Evolutionary conservation across 2,797 vertebrate genomes (phyloP), one percentile per base, ranked within the genome.

Genomic region (Erpetoichthys calabaricus): DNA sequence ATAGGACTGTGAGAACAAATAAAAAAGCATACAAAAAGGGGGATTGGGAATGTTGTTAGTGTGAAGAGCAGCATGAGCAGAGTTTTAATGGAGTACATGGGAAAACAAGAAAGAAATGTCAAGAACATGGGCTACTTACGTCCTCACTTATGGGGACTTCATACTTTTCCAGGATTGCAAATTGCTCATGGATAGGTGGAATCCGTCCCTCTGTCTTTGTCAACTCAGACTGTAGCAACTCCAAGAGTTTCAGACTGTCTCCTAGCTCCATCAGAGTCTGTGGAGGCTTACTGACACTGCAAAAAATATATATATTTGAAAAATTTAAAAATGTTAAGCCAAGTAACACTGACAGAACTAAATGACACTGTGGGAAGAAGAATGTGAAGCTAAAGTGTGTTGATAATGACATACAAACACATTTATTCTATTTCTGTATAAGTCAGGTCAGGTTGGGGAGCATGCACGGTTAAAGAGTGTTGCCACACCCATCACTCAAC

Each of bases 101-200:
- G 25, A 25, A 25, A 25, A 25, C 25, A 25, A 25, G 25, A 25
- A 25, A 25, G 25, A 25, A 25, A 25, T 25, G 25, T 25, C 25
- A 25, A 25, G 25, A 25, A 25, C 2, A 25, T 25, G 25, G 25
- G 25, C 25, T 5, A 65, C 85, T 81, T 73, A 92, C 90, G 41
- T 41, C 60, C 1, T 78, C 75, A 3, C 83, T 77, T 55, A 91
- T 76, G 0, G 72, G 60, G 64, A 91, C 87, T 56, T 93, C 89
- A 1, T 92, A 90, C 67, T 85, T 85, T 60, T 83, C 75, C 25
- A 94, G 79, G 58, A 92, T 86, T 66, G 82, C 64, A 67, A 92
- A 94, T 69, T 92, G 89, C 53, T 91, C 87, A 0, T 85, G 82
- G 60, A 89, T 82, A 60, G 84, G 81, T 6, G 74, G 70, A 66